Evolutionary conservation across 1,140 invertebrate species (phyloP).

Genomic region (Teleogryllus occipitalis): DNA sequence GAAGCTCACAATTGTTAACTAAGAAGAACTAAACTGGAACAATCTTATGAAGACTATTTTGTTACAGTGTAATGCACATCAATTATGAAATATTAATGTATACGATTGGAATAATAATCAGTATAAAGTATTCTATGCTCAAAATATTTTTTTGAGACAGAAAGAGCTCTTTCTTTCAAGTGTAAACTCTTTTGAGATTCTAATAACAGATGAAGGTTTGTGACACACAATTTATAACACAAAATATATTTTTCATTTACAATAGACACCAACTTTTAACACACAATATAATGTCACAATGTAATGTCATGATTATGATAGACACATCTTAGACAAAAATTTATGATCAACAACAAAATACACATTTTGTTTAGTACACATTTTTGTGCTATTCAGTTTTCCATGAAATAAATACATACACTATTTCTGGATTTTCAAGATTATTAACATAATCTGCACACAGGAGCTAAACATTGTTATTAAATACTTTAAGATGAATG

Average conservation of each 20-base stretch:
- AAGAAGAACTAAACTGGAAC: slow-evolving; percentile 6
- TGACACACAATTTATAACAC: neutral
- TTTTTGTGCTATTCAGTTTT: too few species aligned
- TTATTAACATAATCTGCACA: too few species aligned
- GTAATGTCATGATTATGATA: neutral
- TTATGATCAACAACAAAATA: too few species aligned
- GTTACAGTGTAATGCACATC: slow-evolving; percentile 11
- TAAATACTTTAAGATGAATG: too few species aligned
- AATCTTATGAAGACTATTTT: slow-evolving; percentile 1
- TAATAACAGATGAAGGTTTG: neutral
- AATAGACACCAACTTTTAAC: neutral
- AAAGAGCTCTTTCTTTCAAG: neutral
- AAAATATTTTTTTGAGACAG: neutral
- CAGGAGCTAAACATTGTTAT: too few species aligned
- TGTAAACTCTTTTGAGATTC: neutral
- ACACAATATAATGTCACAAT: neutral
- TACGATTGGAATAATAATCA: neutral
- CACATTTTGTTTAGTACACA: too few species aligned
- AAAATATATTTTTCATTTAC: neutral
- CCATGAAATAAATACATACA: too few species aligned
- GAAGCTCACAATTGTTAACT: slow-evolving; percentile 14
- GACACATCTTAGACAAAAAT: too few species aligned
- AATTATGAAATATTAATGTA: neutral
- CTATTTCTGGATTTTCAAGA: too few species aligned
- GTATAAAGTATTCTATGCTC: neutral